These are phyloP conservation scores for Terebella lapidaria DNA, from an alignment of 2,888 invertebrate species.

Conservation along the genomic window DNA sequence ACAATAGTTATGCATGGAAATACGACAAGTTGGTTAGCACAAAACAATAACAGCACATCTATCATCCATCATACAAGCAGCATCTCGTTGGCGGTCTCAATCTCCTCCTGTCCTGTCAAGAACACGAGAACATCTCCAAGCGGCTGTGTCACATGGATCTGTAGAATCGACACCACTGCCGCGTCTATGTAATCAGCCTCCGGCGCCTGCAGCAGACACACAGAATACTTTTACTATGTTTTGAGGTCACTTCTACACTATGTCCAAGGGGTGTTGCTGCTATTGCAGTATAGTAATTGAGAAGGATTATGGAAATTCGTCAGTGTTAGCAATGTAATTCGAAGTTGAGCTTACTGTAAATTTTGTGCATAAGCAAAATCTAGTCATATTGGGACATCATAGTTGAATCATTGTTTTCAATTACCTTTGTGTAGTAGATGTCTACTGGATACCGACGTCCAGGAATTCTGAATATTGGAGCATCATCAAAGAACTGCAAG, in stretches of 20 bases:
- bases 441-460: constrained; percentile 97
- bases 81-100: constrained; percentile 57
- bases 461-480: constrained; percentile 95
- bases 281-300: too few species aligned
- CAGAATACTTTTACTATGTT: too few species aligned
- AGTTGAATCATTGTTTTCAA: too few species aligned
- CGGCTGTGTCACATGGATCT: constrained; percentile 97
- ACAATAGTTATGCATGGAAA: too few species aligned
- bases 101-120: constrained; percentile 71
- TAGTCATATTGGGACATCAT: too few species aligned
- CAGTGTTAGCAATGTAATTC: neutral
- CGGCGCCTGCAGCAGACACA: constrained; percentile 75
- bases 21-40: too few species aligned
- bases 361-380: too few species aligned
- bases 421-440: constrained; percentile 88
- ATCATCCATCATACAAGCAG: constrained; percentile 34
- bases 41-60: too few species aligned
- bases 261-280: too few species aligned
- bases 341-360: too few species aligned
- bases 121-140: constrained; percentile 94
- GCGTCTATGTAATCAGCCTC: constrained; percentile 99
- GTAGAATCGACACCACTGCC: constrained; percentile 91
- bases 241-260: too few species aligned
- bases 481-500: constrained; percentile 85
- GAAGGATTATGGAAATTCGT: neutral